Percentiles rank a stretch among this genome's conserved stretches.
These are phyloP conservation scores for Hyppa rectilinea DNA, from an alignment of 2,888 invertebrate genomes.

Conservation along the genomic window DNA sequence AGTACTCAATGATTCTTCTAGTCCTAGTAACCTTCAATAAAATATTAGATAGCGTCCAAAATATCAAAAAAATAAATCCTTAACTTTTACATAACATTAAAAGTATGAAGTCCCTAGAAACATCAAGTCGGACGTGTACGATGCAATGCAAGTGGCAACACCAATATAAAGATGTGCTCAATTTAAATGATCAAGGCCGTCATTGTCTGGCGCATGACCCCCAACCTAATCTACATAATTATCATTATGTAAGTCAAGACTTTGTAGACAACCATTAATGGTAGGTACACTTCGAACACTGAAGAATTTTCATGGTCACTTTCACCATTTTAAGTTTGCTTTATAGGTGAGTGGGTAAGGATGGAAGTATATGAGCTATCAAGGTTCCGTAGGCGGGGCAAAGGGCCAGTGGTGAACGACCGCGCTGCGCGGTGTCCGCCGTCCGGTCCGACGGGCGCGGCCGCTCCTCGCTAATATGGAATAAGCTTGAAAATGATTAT, in stretches of 20 bases:
- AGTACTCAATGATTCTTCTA: background rate
- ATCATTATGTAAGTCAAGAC: slow-evolving; percentile 15
- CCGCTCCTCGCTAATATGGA: slow-evolving; percentile 63
- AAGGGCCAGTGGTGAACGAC: slow-evolving; percentile 82
- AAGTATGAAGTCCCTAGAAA: background rate
- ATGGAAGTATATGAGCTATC: slow-evolving; percentile 52
- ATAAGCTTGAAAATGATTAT: slow-evolving; percentile 65
- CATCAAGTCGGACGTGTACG: background rate
- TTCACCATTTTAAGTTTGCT: slow-evolving; percentile 30
- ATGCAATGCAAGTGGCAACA: slow-evolving; percentile 21
- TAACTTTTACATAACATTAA: background rate
- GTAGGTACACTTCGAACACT: background rate
- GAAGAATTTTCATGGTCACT: slow-evolving; percentile 26
- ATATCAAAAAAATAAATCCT: background rate
- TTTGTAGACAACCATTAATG: background rate
- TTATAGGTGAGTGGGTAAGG: slow-evolving; percentile 57
- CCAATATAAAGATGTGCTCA: slow-evolving; percentile 13
- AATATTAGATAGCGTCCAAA: background rate
- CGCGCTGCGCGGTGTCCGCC: slow-evolving; percentile 66
- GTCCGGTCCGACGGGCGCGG: slow-evolving; percentile 65
- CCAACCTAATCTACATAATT: slow-evolving; percentile 29
- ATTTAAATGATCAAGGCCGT: slow-evolving; percentile 60
- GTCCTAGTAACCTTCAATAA: background rate
- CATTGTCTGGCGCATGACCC: slow-evolving; percentile 42
- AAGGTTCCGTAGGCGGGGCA: slow-evolving; percentile 74